Percentiles rank a stretch among this genome's conserved stretches.
These are phyloP conservation scores for Leptatherina wallacei DNA, from an alignment of 2,797 vertebrate genomes.

Conservation along the genomic window DNA sequence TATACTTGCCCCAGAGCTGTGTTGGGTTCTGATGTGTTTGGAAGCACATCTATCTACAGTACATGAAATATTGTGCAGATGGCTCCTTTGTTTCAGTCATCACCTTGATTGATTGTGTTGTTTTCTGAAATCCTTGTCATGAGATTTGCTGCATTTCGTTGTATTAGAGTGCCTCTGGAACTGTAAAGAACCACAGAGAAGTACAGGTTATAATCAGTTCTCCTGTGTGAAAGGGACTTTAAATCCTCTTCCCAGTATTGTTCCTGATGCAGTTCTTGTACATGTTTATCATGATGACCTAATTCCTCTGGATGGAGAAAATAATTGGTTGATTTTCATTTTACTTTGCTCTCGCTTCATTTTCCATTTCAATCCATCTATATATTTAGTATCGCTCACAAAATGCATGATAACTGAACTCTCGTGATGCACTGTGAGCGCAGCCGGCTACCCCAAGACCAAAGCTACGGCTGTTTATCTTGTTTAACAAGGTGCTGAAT, in stretches of 20 bases:
- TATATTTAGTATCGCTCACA: background rate
- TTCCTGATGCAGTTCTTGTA: conserved; percentile 76
- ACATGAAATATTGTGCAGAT: conserved; percentile 28
- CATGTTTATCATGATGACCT: conserved; percentile 75
- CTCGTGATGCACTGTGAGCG: conserved; percentile 9
- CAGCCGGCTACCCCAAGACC: conserved; percentile 4
- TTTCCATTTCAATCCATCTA: background rate
- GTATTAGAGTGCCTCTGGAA: conserved; percentile 81
- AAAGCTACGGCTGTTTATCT: conserved; percentile 60
- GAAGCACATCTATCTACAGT: conserved; percentile 36
- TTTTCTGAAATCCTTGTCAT: conserved; percentile 52
- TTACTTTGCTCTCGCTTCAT: conserved; percentile 35
- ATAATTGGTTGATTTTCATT: conserved; percentile 79
- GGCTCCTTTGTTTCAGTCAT: conserved; percentile 50
- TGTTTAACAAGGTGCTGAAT: conserved; percentile 77
- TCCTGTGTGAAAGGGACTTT: conserved; percentile 66
- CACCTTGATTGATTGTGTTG: conserved; percentile 53
- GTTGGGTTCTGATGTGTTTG: conserved; percentile 50
- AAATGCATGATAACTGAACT: conserved; percentile 24
- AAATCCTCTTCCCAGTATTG: conserved; percentile 67
- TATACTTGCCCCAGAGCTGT: conserved; percentile 52
- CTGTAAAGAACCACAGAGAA: conserved; percentile 61
- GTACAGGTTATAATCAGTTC: conserved; percentile 62
- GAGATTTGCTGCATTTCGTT: conserved; percentile 61
- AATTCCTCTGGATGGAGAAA: conserved; percentile 75